Evolutionary conservation across 2,113 vertebrate genomes (phyloP).

Genomic region (Madoqua kirkii): DNA sequence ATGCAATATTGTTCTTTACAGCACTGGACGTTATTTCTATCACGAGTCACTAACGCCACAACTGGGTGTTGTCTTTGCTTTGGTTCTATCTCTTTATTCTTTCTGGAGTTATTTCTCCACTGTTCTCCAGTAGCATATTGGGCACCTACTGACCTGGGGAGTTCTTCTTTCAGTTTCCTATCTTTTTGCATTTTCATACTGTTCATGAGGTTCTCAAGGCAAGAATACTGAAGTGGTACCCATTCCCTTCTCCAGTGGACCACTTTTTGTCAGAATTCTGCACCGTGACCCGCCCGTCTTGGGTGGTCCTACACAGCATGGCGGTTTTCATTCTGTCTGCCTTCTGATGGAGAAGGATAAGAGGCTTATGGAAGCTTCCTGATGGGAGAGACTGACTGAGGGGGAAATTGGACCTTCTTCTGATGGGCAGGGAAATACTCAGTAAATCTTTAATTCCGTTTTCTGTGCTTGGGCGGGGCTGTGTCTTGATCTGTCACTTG

Average conservation of each 20-base stretch:
- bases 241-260: neutral
- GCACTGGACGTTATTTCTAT: neutral
- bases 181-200: neutral
- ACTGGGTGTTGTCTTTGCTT: neutral
- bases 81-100: neutral
- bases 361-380: neutral
- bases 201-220: neutral
- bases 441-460: neutral
- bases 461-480: neutral
- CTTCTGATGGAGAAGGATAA: neutral
- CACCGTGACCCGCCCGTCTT: fast-evolving
- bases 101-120: neutral
- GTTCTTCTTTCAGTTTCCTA: neutral
- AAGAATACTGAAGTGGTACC: neutral
- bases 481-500: neutral
- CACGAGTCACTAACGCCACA: neutral
- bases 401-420: neutral
- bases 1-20: neutral
- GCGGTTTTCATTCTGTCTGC: neutral
- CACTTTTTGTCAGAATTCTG: neutral
- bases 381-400: neutral
- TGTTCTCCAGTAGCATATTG: neutral
- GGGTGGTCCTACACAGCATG: neutral
- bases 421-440: neutral
- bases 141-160: neutral